Evolutionary conservation across 2,797 vertebrate species (phyloP).

Genomic region (Bradypodion pumilum): DNA sequence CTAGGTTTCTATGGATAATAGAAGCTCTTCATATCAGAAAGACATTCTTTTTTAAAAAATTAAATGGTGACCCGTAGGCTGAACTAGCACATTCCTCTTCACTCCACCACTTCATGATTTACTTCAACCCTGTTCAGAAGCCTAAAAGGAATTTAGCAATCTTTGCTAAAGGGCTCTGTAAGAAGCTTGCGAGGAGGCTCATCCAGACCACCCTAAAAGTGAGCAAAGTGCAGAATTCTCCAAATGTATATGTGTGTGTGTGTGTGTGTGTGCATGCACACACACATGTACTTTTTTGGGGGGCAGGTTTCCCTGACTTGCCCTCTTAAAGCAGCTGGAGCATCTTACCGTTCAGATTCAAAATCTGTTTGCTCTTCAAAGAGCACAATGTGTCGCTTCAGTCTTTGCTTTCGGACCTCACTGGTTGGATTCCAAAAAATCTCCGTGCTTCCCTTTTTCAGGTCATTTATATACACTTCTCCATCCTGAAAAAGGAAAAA

Average conservation of each 20-base stretch:
- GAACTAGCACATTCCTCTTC: too few species aligned
- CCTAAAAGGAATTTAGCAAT: too few species aligned
- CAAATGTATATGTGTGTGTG: background rate
- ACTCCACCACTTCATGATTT: too few species aligned
- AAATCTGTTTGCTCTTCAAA: slow-evolving; percentile 88
- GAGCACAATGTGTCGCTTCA: slow-evolving; percentile 88
- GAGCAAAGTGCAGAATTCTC: background rate
- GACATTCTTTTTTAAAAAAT: too few species aligned
- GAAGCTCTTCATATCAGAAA: too few species aligned
- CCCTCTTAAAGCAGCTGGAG: background rate
- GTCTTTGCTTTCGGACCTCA: slow-evolving; percentile 84
- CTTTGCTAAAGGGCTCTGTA: background rate
- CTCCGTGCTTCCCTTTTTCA: slow-evolving; percentile 76
- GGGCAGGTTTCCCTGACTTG: background rate
- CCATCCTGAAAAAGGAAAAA: slow-evolving; percentile 81
- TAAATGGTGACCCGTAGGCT: too few species aligned
- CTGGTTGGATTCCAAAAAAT: slow-evolving; percentile 87
- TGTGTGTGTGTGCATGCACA: too few species aligned
- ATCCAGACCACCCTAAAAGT: background rate
- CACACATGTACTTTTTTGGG: too few species aligned
- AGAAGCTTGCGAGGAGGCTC: background rate
- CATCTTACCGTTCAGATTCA: slow-evolving; percentile 90
- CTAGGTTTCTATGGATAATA: too few species aligned
- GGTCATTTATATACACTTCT: slow-evolving; percentile 90
- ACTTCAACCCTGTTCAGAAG: too few species aligned